Conservation (phyloP, 2,888 invertebrate genomes). For the Netelia fuscicornis region DNA sequence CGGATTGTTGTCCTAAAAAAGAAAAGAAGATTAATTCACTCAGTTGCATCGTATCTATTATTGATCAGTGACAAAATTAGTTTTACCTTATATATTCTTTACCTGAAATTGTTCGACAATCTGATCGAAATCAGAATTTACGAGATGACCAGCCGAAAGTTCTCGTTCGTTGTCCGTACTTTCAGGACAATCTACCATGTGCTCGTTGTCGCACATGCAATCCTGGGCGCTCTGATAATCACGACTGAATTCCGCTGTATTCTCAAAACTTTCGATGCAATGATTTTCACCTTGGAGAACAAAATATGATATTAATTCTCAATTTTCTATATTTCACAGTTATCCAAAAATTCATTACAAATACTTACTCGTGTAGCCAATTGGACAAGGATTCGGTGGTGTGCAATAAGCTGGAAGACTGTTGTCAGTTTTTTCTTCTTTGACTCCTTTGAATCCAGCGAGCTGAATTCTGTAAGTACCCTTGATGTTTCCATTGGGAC, state of each 20-base stretch:
- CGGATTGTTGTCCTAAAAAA: conserved; percentile 93
- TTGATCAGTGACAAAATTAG: background rate
- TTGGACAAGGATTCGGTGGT: conserved; percentile 99
- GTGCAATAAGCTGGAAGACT: conserved; percentile 99
- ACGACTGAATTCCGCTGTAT: conserved; percentile 97
- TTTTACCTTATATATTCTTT: conserved; percentile 50
- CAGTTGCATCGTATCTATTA: too few species aligned
- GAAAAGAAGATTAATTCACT: conserved; percentile 66
- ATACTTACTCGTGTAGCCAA: conserved; percentile 92
- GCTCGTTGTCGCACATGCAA: conserved; percentile 99
- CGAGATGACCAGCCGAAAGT: conserved; percentile 80
- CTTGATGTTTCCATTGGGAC: conserved; percentile 86
- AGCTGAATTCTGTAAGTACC: conserved; percentile 81
- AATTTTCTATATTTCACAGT: background rate
- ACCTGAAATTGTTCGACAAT: conserved; percentile 88
- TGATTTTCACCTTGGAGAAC: conserved; percentile 90
- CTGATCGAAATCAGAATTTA: conserved; percentile 88
- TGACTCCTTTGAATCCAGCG: conserved; percentile 86
- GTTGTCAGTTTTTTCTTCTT: conserved; percentile 95
- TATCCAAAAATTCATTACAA: background rate
- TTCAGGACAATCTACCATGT: conserved; percentile 96
- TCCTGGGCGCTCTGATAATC: conserved; percentile 96
- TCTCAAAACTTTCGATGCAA: conserved; percentile 96
- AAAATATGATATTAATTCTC: conserved; percentile 25
- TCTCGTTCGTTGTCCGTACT: conserved; percentile 83